Evolutionary conservation across 2,797 vertebrate species (phyloP), one percentile per base, ranked within the genome.

Genomic region (Capromys pilorides): DNA sequence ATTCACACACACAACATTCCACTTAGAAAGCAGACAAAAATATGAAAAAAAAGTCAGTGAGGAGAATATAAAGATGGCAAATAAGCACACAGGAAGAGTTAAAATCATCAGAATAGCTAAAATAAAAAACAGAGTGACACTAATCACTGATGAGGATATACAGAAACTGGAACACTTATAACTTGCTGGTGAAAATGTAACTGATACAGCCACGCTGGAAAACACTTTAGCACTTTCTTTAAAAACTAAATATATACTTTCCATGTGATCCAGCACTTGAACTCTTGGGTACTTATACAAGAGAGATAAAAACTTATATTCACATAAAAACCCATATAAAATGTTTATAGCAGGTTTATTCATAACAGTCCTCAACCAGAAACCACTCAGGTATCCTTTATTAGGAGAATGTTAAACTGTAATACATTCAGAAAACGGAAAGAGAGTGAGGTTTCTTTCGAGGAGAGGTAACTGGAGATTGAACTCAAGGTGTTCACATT

Each of bases 151-250:
- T 28, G 24, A 45, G 71, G 41, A 41, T 77, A 49, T 45, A 78
- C 28, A 33, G 75, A 45, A 77, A 77, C 69, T 73, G 39, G 69
- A 39, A 41, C 69, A 73, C 41, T 77, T 77, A 49, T 28, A 45
- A 14, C 57, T 87, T 94, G 36, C 75, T 54, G 13, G 19, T 26
- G 31, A 59, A 67, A 36, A 62, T 61, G 85, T 71, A 82, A 62
- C 73, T 64, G 78, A 90, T 71, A 87, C 2, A 33, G 28, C 49
- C n/a, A 39, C 22, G 2, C 24, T 91, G 59, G 64, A 84, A 91
- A 95, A 87, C 26, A 84, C 36, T 61, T 84, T 85, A 57, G 79
- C 84, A 88, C 84, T 80, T 95, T 88, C 79, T 81, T 93, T 73
- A 87, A 81, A 88, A 85, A 78, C 51, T 81, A 93, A 91, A 86